phyloP scores from a whole-genome alignment of 2,888 invertebrate species.

The Chaetogeoica ovagalla region DNA sequence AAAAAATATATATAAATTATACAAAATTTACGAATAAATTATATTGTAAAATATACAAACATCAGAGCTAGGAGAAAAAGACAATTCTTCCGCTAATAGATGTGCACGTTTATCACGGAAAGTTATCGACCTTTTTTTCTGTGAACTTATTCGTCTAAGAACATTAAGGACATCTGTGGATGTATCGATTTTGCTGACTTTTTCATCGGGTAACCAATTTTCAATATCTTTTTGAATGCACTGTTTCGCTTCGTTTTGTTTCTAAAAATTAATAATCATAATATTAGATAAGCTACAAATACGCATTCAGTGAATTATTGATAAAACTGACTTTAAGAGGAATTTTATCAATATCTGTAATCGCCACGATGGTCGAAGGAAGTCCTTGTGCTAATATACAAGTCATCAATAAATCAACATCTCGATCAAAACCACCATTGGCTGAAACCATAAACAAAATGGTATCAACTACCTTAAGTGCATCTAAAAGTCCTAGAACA shows the following conservation, averaged over 20 bases:
- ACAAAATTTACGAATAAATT: not conserved
- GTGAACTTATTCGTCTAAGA: conserved; percentile 75
- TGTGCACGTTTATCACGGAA: conserved; percentile 82
- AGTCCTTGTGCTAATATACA: conserved; percentile 80
- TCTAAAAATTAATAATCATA: conserved; percentile 58
- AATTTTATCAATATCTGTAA: conserved; percentile 75
- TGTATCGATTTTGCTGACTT: conserved; percentile 77
- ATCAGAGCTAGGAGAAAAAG: conserved; percentile 65
- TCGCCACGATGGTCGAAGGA: conserved; percentile 75
- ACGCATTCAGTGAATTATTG: not conserved
- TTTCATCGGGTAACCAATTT: conserved; percentile 81
- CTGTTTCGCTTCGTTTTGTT: conserved; percentile 70
- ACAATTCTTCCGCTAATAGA: conserved; percentile 78
- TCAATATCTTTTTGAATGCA: conserved; percentile 68
- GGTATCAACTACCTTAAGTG: conserved; percentile 85
- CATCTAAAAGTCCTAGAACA: conserved; percentile 75
- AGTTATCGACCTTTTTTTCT: conserved; percentile 75
- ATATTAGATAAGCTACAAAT: conserved; percentile 13
- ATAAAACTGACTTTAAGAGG: conserved; percentile 65
- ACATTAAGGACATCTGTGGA: conserved; percentile 74
- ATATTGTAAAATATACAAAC: conserved; percentile 57
- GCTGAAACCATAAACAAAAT: conserved; percentile 75
- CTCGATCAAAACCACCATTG: conserved; percentile 70
- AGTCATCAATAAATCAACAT: conserved; percentile 77
- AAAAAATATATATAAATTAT: not conserved